Evolutionary conservation across 2,797 vertebrate species (phyloP).

Genomic region (Notoglanidium macrostoma): DNA sequence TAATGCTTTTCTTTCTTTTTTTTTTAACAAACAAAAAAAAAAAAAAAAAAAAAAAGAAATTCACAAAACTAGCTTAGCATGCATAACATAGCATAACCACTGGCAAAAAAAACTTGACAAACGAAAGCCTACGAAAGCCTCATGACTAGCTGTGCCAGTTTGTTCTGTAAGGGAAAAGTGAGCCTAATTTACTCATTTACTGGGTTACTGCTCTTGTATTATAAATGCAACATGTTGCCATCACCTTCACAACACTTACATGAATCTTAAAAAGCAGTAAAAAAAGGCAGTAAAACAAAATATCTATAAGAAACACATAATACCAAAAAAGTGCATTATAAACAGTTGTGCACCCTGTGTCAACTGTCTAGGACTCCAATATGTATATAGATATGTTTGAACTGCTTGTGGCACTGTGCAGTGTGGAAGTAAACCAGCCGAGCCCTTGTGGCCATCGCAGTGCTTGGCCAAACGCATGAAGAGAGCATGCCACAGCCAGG

Average conservation of each 20-base stretch:
- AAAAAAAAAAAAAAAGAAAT: too few relatives aligned
- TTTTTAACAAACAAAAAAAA: background rate
- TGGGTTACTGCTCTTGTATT: background rate
- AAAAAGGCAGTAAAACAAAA: background rate
- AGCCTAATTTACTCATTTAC: background rate
- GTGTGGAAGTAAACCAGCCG: conserved; percentile 31
- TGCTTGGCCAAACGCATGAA: conserved; percentile 66
- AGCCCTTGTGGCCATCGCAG: conserved; percentile 30
- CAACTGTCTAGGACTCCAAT: background rate
- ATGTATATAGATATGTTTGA: background rate
- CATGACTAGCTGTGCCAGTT: background rate
- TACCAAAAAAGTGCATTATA: too few relatives aligned
- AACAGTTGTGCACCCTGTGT: background rate
- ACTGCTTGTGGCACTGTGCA: conserved; percentile 31
- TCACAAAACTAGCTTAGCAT: background rate
- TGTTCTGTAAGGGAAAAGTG: background rate
- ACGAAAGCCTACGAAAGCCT: background rate
- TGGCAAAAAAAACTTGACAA: background rate
- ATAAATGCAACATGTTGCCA: background rate
- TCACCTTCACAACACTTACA: background rate
- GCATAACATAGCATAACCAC: background rate
- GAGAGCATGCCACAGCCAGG: conserved; percentile 72
- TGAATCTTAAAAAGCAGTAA: background rate
- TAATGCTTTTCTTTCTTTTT: background rate
- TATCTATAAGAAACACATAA: background rate